A percentile compares a stretch with the other conserved stretches of the same genome.
Conservation (phyloP, 2,888 invertebrate species). For the Cryptops parisi region DNA sequence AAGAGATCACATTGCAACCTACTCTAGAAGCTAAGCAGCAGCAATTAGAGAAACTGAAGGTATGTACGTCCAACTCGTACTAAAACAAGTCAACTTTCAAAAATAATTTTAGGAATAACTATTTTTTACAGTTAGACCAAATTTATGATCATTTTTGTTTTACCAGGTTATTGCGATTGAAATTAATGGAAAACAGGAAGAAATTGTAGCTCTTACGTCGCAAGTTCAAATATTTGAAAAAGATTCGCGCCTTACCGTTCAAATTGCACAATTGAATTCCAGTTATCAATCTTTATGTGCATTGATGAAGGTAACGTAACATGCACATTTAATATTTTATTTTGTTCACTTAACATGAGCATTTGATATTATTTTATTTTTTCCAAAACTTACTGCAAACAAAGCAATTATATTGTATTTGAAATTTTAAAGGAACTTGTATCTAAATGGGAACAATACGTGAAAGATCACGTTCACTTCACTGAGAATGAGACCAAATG, state of each 20-base stretch:
- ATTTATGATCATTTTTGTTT: too few species aligned
- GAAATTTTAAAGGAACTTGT: slow-evolving; percentile 50
- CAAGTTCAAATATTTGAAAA: slow-evolving; percentile 55
- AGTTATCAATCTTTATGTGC: slow-evolving; percentile 70
- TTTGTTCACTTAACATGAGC: neutral
- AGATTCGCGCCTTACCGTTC: slow-evolving; percentile 56
- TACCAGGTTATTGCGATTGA: too few species aligned
- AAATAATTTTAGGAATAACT: too few species aligned
- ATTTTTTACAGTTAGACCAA: too few species aligned
- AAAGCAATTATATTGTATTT: too few species aligned
- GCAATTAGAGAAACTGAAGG: slow-evolving; percentile 59
- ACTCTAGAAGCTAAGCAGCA: slow-evolving; percentile 65
- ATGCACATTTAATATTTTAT: neutral
- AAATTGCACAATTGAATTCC: slow-evolving; percentile 60
- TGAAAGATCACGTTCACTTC: slow-evolving; percentile 69
- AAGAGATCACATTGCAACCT: slow-evolving; percentile 76
- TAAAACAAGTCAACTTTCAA: too few species aligned
- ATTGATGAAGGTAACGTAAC: slow-evolving; percentile 43
- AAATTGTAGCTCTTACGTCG: slow-evolving; percentile 51
- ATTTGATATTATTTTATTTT: slow-evolving; percentile 6
- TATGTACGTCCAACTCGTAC: slow-evolving; percentile 15
- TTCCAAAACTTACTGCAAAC: too few species aligned
- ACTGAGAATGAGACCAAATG: slow-evolving; percentile 57
- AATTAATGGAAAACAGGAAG: slow-evolving; percentile 48
- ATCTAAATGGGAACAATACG: slow-evolving; percentile 64